These are phyloP conservation scores for Thereva nobilitata DNA, from an alignment of 2,888 invertebrate genomes.

Conservation along the genomic window DNA sequence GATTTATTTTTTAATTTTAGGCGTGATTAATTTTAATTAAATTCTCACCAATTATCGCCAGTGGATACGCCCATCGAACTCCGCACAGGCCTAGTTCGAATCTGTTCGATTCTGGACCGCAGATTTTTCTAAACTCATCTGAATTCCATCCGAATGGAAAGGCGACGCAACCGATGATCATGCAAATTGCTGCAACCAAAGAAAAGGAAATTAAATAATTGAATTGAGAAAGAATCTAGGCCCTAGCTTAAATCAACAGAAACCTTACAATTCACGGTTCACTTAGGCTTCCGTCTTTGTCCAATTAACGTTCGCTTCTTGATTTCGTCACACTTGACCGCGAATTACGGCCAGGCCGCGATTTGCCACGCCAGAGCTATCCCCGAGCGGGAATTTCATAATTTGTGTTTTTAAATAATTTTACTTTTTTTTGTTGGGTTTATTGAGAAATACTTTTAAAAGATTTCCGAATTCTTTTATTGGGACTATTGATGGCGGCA, in stretches of 20 bases:
- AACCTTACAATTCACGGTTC: no score
- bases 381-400: no score
- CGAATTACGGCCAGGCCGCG: no score
- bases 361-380: no score
- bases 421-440: no score
- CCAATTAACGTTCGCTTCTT: no score
- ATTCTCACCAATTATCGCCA: constrained; percentile 76
- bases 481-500: no score
- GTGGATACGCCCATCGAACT: constrained; percentile 90
- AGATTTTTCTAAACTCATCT: constrained; percentile 78
- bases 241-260: constrained; percentile 15
- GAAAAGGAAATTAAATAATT: constrained; percentile 40
- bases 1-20: not conserved
- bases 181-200: constrained; percentile 72
- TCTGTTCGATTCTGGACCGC: constrained; percentile 80
- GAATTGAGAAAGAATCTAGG: constrained; percentile 21
- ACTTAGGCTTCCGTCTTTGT: no score
- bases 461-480: no score
- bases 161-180: constrained; percentile 84
- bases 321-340: no score
- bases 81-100: constrained; percentile 82
- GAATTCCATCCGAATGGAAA: constrained; percentile 94
- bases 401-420: no score
- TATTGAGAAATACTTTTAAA: no score
- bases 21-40: not conserved